Evolutionary conservation across 2,797 vertebrate genomes (phyloP).

Genomic region (Chaetodon trifasciatus): DNA sequence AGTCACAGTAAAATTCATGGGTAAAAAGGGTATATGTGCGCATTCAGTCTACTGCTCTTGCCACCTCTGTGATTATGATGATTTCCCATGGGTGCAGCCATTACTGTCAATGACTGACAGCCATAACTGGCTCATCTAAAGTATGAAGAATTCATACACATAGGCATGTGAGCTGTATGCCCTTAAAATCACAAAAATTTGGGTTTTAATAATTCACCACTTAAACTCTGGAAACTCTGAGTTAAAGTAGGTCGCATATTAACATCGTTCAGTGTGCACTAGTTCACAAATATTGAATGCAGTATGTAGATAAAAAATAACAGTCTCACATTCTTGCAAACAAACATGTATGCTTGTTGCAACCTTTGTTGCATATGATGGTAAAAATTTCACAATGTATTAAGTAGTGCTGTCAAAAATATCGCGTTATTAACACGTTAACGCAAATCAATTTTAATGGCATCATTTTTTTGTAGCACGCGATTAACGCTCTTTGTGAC

Average conservation of each 20-base stretch:
- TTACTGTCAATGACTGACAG: not conserved
- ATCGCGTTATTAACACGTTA: too few relatives aligned
- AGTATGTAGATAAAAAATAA: not conserved
- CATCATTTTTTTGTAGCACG: too few relatives aligned
- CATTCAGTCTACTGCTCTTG: not conserved
- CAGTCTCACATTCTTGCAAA: not conserved
- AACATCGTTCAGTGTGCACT: not conserved
- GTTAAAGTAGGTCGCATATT: not conserved
- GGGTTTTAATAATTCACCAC: not conserved
- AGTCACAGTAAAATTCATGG: not conserved
- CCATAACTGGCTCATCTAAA: not conserved
- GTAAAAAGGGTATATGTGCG: not conserved
- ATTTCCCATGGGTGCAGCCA: not conserved
- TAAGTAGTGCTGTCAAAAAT: too few relatives aligned
- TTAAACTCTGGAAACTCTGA: slow-evolving; percentile 5
- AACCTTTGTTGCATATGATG: not conserved
- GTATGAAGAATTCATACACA: not conserved
- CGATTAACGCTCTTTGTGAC: too few relatives aligned
- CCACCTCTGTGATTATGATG: not conserved
- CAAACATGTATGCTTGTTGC: not conserved
- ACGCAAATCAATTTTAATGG: too few relatives aligned
- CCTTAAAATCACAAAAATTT: not conserved
- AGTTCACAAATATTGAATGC: not conserved
- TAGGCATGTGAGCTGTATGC: not conserved
- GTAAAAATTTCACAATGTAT: not conserved